Base-by-base conservation (phyloP, 1,140 invertebrate species). In the Ectropis grisescens region DNA sequence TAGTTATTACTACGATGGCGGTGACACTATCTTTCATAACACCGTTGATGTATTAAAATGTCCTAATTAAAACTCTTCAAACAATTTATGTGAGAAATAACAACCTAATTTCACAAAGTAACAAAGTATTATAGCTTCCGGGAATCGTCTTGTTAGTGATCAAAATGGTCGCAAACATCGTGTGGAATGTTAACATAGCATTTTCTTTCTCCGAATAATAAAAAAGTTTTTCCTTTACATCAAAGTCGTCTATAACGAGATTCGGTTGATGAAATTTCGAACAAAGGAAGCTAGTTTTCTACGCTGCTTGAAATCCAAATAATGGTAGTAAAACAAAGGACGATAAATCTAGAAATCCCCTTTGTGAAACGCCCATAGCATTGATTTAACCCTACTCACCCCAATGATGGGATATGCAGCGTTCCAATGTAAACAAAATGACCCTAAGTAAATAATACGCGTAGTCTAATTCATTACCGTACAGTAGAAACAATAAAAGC, bases 381-480 rank as follows among this genome's bases (percentile, higher is more conserved):
- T 70, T 70, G 65, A 74, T 78, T 72, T 49, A 67, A 70, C 62
- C 60, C 60, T 62, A 61, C 51, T 40, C 48, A 48, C 54, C 55
- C 48, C 37, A 39, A 39, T 39, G 40, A 53, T 39, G 41, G 42
- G 41, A 50, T 53, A 59, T 69, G 58, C 67, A 65, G 45, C 43
- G 46, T 41, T 56, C 47, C 49, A 62, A 59, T 67, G 46, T 47
- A 71, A 76, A 74, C 59, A 64, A 41, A 67, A 57, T 67, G 60
- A 60, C 50, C 55, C 55, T 61, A 59, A 65, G 52, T 57, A 72
- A 72, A 70, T 62, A 70, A 62, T 44, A 58, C 59, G 50, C 60
- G 61, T 49, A 68, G 55, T 71, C 57, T 69, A 67, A 76, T 76
- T 80, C 64, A 76, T 76, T 74, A 68, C 49, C 34, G 48, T 48